phyloP scores from a whole-genome alignment of 2,797 vertebrate species.

The Sebastes vulpes region DNA sequence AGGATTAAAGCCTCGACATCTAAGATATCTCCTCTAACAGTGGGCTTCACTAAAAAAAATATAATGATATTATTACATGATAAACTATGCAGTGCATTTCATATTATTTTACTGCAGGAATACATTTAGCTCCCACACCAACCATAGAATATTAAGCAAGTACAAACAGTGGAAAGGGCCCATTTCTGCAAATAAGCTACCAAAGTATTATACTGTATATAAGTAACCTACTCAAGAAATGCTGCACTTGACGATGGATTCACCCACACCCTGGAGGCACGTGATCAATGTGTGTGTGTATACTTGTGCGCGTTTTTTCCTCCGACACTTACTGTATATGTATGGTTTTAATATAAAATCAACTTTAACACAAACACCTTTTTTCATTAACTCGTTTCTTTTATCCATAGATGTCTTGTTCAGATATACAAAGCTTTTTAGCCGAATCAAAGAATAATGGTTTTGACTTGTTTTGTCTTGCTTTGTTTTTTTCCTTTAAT shows the following conservation, averaged over 20 bases:
- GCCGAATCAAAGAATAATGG: conserved; percentile 22
- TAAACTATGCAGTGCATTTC: background rate
- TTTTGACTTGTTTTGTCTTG: conserved; percentile 22
- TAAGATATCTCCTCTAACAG: background rate
- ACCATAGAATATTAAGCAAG: background rate
- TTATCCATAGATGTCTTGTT: background rate
- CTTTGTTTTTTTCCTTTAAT: conserved; percentile 1
- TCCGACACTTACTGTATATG: background rate
- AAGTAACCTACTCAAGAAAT: background rate
- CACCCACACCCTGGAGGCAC: background rate
- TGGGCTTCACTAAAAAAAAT: background rate
- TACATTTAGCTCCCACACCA: background rate
- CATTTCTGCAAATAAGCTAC: background rate
- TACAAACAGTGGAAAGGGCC: background rate
- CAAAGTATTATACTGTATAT: background rate
- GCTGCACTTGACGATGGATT: background rate
- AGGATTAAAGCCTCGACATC: background rate
- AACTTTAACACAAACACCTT: background rate
- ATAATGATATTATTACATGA: background rate
- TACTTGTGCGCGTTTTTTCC: accelerated
- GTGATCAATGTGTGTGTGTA: background rate
- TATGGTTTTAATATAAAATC: background rate
- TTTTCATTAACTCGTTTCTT: background rate
- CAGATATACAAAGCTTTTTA: conserved; percentile 22
- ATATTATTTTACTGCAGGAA: background rate